Evolutionary conservation across 2,888 invertebrate species (phyloP).

Genomic region (Imbricaverruca yamaguchii): DNA sequence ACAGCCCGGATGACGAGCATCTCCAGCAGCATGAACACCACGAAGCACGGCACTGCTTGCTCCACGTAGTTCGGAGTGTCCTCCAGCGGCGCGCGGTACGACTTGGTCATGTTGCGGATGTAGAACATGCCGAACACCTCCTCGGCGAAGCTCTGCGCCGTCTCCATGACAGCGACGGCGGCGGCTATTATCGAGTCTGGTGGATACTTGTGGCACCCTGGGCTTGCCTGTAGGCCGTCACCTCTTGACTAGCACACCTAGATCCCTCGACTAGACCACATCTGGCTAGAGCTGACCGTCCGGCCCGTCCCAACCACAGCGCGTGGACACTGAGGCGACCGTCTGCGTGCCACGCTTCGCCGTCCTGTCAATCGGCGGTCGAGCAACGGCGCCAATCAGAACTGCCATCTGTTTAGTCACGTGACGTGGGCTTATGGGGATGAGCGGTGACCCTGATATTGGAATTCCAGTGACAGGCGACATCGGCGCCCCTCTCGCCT

Average conservation of each 20-base stretch:
- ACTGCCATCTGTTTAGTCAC: no score
- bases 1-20: not conserved
- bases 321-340: no score
- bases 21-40: not conserved
- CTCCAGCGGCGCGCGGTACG: not conserved
- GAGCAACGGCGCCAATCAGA: no score
- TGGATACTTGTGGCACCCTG: not conserved
- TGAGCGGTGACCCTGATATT: no score
- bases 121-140: conserved; percentile 10
- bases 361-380: no score
- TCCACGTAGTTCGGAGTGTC: not conserved
- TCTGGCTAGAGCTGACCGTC: not conserved
- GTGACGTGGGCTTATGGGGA: no score
- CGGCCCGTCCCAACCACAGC: no score
- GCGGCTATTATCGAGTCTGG: not conserved
- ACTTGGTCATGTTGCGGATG: not conserved
- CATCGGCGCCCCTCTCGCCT: no score
- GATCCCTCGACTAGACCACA: not conserved
- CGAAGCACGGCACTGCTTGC: not conserved
- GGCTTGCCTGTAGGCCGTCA: not conserved
- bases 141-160: not conserved
- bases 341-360: no score
- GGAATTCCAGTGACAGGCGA: no score
- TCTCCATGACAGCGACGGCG: not conserved
- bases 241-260: not conserved